These are phyloP conservation scores for Chloroceryle inda DNA, from an alignment of 2,797 vertebrate genomes.

Conservation along the genomic window DNA sequence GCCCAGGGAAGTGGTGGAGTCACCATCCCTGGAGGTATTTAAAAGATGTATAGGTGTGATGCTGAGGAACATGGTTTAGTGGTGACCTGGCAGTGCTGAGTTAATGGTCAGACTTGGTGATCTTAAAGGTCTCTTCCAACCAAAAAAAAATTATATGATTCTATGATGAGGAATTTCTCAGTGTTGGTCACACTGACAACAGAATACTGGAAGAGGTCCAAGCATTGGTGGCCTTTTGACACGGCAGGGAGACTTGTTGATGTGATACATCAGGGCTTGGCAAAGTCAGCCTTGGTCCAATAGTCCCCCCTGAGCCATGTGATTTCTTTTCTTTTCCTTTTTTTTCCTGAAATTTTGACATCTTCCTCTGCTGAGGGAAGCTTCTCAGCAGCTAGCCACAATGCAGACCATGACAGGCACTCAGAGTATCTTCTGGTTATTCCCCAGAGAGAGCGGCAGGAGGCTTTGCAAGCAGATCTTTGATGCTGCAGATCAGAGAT, in stretches of 20 bases:
- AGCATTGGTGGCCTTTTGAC: not conserved
- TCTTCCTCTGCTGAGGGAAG: not conserved
- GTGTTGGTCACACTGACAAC: not conserved
- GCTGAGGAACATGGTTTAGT: not conserved
- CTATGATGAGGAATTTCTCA: not conserved
- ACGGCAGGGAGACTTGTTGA: not conserved
- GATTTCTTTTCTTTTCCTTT: not conserved
- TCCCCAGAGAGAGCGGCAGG: slow-evolving; percentile 36
- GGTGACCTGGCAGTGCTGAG: not conserved
- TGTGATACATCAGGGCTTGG: not conserved
- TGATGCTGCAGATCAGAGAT: slow-evolving; percentile 71
- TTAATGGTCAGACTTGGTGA: not conserved
- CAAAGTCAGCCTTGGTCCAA: not conserved
- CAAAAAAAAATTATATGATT: not conserved
- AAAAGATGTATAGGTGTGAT: not conserved
- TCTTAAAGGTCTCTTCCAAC: not conserved
- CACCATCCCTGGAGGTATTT: not conserved
- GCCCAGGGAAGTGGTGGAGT: not conserved
- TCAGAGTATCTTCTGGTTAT: slow-evolving; percentile 64
- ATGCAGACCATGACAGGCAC: not conserved
- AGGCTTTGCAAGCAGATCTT: slow-evolving; percentile 20
- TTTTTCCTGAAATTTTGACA: not conserved
- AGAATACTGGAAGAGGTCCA: not conserved
- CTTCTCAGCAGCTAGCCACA: not conserved
- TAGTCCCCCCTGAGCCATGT: not conserved